phyloP scores from a whole-genome alignment of 2,888 invertebrate species.

The Diachrysia chrysitis region DNA sequence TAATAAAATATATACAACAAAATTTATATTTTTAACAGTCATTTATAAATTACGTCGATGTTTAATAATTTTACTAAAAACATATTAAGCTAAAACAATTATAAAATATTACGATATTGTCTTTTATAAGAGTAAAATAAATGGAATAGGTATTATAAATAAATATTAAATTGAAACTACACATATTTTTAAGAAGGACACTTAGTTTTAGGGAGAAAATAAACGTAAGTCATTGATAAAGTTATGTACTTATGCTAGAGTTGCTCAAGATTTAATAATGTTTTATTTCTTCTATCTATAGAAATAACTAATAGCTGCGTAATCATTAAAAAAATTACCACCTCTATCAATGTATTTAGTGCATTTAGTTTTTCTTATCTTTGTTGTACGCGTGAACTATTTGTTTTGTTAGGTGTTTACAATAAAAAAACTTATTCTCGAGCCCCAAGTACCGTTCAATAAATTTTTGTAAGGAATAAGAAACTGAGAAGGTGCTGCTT shows the following conservation, averaged over 20 bases:
- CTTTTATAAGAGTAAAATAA: slow-evolving; percentile 17
- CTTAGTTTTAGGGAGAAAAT: slow-evolving; percentile 54
- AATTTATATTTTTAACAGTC: background rate
- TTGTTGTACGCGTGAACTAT: too few species aligned
- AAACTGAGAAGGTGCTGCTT: too few species aligned
- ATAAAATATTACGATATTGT: slow-evolving; percentile 8
- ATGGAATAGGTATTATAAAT: slow-evolving; percentile 2
- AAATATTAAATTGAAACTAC: slow-evolving; percentile 36
- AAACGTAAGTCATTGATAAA: slow-evolving; percentile 32
- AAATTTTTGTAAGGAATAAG: too few species aligned
- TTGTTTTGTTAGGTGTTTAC: too few species aligned
- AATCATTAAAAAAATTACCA: too few species aligned
- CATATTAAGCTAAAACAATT: background rate
- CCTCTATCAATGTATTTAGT: too few species aligned
- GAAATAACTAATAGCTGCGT: background rate
- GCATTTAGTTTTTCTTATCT: too few species aligned
- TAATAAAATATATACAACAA: background rate
- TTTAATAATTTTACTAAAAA: background rate
- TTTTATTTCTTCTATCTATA: slow-evolving; percentile 27
- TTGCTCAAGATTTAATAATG: slow-evolving; percentile 3
- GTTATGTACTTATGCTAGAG: slow-evolving; percentile 18
- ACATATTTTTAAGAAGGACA: slow-evolving; percentile 58
- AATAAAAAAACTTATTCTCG: too few species aligned
- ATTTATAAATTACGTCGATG: background rate
- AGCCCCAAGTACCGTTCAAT: too few species aligned